These are phyloP conservation scores for Pterocles burchelli DNA, from an alignment of 2,113 vertebrate genomes.

Conservation along the genomic window DNA sequence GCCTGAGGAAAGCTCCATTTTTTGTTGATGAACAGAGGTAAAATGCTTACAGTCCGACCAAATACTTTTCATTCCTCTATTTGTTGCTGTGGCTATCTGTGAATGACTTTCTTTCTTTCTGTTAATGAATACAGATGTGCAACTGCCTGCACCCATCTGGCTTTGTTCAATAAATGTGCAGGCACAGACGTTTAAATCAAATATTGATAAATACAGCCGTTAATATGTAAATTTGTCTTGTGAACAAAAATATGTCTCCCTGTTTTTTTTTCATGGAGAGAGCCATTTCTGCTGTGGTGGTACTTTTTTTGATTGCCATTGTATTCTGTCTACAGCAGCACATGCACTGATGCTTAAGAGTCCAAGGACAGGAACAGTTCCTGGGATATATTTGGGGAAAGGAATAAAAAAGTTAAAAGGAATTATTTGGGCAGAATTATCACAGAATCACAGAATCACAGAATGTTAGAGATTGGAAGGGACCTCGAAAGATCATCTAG, in stretches of 20 bases:
- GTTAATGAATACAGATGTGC: constrained; percentile 68
- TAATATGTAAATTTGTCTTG: constrained; percentile 59
- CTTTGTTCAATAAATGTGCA: constrained; percentile 55
- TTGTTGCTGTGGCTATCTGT: constrained; percentile 27
- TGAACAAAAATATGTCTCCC: constrained; percentile 3
- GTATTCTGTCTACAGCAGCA: neutral
- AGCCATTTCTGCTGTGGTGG: neutral
- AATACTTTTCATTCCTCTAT: constrained; percentile 17
- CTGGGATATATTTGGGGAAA: neutral
- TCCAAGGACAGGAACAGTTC: neutral
- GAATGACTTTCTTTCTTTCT: constrained; percentile 53
- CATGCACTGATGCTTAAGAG: neutral
- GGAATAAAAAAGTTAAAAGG: neutral
- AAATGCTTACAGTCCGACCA: neutral
- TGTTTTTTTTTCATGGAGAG: neutral
- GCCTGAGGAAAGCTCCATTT: neutral
- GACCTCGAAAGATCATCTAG: too few relatives aligned
- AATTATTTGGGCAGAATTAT: neutral
- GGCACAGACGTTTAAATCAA: constrained; percentile 67
- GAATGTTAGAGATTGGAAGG: too few relatives aligned
- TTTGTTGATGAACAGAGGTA: neutral
- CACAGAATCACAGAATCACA: too few relatives aligned
- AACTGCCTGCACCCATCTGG: constrained; percentile 58
- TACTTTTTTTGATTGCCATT: neutral
- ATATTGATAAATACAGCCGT: constrained; percentile 72